Evolutionary conservation across 2,888 invertebrate genomes (phyloP), one percentile per base, ranked within the genome.

Genomic region (Plagiodera versicolora): DNA sequence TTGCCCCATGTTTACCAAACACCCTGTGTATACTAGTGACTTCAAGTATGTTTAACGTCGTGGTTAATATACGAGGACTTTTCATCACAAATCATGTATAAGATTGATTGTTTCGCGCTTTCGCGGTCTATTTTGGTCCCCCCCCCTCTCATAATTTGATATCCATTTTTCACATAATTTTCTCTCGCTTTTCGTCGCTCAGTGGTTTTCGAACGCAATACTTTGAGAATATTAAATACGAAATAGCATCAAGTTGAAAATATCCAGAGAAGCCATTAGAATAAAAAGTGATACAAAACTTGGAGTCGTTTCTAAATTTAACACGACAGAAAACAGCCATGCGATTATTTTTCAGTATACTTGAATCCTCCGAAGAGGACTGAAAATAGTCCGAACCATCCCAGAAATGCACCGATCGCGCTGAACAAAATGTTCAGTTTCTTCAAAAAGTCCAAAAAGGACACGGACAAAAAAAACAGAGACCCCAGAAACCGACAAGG

Each of bases 391-490:
- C 11, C 4, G 28, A 17, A 53, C 39, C 8, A 53, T 54, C n/a
- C n/a, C 17, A 4, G 8, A 52, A 18, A 30, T 52, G 35, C 18
- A 2, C 16, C 4, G 16, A 14, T 52, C 24, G 18, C 16, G n/a
- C 11, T 35, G 39, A 56, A 11, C 46, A 62, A 52, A 53, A 77
- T 78, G 78, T 78, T 78, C 65, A 76, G 68, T 65, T 78, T 78
- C 66, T 78, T 78, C 67, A 72, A 70, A 62, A 72, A 72, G 61
- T 74, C 77, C 11, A 77, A 74, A 66, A 78, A 77, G 61, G 77
- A 77, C 20, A 58, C 67, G 24, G 64, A 67, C 28, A 70, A 68
- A 51, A 72, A 61, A 53, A 62, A 63, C 39, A 71, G 68, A 56
- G 66, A 68, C 17, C 58, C 56, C 44, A 55, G 47, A 17, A 57